A percentile compares a stretch with the other conserved stretches of the same genome.
Evolutionary conservation across 1,140 invertebrate species (phyloP).

Genomic region (Lasaia peninsularis): DNA sequence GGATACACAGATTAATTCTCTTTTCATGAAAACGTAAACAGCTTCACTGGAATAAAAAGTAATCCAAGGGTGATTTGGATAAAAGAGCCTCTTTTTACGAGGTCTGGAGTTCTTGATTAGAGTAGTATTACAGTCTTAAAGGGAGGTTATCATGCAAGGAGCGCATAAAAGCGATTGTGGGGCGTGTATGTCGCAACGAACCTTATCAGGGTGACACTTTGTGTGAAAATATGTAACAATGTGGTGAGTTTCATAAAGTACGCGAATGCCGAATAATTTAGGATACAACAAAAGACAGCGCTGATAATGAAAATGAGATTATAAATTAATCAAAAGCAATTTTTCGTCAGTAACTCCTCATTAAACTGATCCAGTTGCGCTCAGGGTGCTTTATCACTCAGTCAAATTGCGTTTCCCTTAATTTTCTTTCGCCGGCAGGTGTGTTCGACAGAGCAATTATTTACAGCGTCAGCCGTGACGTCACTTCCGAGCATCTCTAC

Average conservation of each 20-base stretch:
- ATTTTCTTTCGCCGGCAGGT: slow-evolving; percentile 76
- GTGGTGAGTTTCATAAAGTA: neutral
- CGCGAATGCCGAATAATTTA: slow-evolving; percentile 36
- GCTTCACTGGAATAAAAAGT: slow-evolving; percentile 30
- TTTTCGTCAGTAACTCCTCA: slow-evolving; percentile 69
- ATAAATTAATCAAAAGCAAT: slow-evolving; percentile 70
- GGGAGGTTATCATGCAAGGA: slow-evolving; percentile 53
- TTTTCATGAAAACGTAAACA: neutral
- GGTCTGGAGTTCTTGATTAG: slow-evolving; percentile 41
- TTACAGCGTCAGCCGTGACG: slow-evolving; percentile 69
- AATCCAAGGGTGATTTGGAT: slow-evolving; percentile 53
- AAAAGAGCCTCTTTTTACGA: slow-evolving; percentile 52
- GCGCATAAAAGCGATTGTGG: slow-evolving; percentile 48
- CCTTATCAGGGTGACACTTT: slow-evolving; percentile 27
- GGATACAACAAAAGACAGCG: slow-evolving; percentile 51
- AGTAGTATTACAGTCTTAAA: slow-evolving; percentile 45
- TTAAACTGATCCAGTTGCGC: slow-evolving; percentile 69
- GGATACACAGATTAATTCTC: neutral
- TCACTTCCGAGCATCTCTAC: slow-evolving; percentile 43
- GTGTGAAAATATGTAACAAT: slow-evolving; percentile 11
- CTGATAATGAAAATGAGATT: slow-evolving; percentile 64
- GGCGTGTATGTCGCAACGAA: slow-evolving; percentile 42
- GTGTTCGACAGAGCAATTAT: slow-evolving; percentile 77
- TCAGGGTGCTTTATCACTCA: slow-evolving; percentile 74
- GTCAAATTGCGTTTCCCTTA: slow-evolving; percentile 76